These are phyloP conservation scores for Andrena chrysosceles DNA, from an alignment of 2,888 invertebrate genomes.

Conservation along the genomic window DNA sequence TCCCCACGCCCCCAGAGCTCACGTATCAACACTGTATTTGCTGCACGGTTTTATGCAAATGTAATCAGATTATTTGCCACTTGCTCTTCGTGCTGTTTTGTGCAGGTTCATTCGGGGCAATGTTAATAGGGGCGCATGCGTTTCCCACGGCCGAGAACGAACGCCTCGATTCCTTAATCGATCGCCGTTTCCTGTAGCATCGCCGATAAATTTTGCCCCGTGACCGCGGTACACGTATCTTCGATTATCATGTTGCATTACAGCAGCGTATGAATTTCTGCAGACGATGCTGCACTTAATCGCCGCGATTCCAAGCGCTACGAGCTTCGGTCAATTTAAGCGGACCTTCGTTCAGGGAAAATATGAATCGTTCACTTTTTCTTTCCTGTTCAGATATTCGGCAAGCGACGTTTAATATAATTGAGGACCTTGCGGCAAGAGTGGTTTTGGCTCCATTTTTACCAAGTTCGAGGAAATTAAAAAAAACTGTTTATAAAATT, in stretches of 20 bases:
- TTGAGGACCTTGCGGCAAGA: too few species aligned
- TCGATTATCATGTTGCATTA: slow-evolving; percentile 58
- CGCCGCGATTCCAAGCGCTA: background rate
- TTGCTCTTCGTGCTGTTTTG: slow-evolving; percentile 67
- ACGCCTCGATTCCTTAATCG: slow-evolving; percentile 68
- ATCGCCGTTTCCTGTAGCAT: slow-evolving; percentile 52
- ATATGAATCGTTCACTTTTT: background rate
- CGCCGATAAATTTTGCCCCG: slow-evolving; percentile 59
- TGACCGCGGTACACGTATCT: slow-evolving; percentile 53
- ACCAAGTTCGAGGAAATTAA: too few species aligned
- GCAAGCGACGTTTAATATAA: too few species aligned
- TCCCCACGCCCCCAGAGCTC: slow-evolving; percentile 39
- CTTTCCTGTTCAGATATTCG: too few species aligned
- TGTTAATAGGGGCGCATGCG: slow-evolving; percentile 65
- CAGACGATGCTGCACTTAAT: slow-evolving; percentile 28
- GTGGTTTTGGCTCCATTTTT: too few species aligned
- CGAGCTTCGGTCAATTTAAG: background rate
- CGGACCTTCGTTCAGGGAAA: background rate
- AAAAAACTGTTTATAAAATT: too few species aligned
- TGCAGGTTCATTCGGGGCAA: slow-evolving; percentile 52
- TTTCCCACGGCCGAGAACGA: slow-evolving; percentile 30
- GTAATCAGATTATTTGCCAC: slow-evolving; percentile 79
- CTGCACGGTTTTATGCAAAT: slow-evolving; percentile 77
- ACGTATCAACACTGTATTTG: slow-evolving; percentile 66
- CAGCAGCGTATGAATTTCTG: slow-evolving; percentile 27